Percentiles rank a stretch among this genome's conserved stretches.
These are phyloP conservation scores for Myanophis thanlyinensis DNA, from an alignment of 2,113 vertebrate species.

Conservation along the genomic window DNA sequence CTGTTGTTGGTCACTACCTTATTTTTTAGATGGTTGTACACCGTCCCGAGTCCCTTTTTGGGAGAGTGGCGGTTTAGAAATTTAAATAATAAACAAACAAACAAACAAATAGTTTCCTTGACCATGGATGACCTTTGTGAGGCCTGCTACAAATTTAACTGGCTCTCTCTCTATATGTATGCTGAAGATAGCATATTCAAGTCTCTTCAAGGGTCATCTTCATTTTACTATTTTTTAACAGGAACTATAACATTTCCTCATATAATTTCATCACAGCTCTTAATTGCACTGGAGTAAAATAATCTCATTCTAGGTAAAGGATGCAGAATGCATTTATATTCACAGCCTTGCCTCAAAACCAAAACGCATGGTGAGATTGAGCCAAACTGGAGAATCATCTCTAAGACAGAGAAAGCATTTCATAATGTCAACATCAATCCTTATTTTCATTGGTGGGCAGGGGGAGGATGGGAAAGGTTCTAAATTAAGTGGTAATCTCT, in stretches of 20 bases:
- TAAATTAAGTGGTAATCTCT: conserved; percentile 26
- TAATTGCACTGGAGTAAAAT: conserved; percentile 51
- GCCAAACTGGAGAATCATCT: conserved; percentile 45
- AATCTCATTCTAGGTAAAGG: conserved; percentile 45
- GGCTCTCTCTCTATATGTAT: background rate
- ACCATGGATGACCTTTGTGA: no score
- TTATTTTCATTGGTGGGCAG: conserved; percentile 31
- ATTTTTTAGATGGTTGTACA: no score
- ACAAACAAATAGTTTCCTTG: background rate
- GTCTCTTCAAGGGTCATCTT: background rate
- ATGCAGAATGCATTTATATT: conserved; percentile 49
- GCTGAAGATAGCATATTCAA: background rate
- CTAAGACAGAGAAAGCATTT: conserved; percentile 34
- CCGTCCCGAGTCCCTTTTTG: no score
- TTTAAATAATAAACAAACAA: no score
- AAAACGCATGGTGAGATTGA: conserved; percentile 52
- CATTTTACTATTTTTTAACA: background rate
- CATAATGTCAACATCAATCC: conserved; percentile 52
- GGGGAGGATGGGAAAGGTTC: conserved; percentile 14
- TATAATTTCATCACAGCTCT: conserved; percentile 23
- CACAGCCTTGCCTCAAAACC: conserved; percentile 53
- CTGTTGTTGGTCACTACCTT: no score
- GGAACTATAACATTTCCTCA: background rate
- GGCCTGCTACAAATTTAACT: background rate
- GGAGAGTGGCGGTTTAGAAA: no score